Conservation (phyloP, 2,113 vertebrate species). For the Ardeotis arabs region DNA sequence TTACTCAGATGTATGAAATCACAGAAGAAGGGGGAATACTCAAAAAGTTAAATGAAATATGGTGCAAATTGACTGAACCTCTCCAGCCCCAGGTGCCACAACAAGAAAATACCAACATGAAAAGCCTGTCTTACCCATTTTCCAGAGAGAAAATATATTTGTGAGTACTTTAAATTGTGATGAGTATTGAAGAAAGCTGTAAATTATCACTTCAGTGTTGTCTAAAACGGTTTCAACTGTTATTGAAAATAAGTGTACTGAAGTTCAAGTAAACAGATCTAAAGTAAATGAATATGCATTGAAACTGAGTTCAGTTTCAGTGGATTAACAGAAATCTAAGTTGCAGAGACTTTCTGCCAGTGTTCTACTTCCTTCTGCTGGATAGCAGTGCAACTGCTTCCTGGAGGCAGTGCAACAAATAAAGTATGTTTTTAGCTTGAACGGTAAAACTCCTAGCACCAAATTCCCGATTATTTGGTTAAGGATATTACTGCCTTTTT, state of each 20-base stretch:
- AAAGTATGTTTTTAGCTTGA: background rate
- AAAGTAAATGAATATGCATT: background rate
- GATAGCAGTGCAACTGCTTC: background rate
- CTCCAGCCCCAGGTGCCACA: constrained; percentile 88
- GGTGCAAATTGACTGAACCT: constrained; percentile 81
- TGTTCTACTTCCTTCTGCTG: background rate
- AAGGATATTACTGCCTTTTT: background rate
- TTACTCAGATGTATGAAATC: constrained; percentile 86
- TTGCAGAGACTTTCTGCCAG: background rate
- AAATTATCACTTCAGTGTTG: background rate
- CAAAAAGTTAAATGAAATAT: constrained; percentile 77
- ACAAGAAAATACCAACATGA: constrained; percentile 78
- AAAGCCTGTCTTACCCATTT: constrained; percentile 89
- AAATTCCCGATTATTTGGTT: background rate
- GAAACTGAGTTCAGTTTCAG: background rate
- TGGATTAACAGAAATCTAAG: background rate
- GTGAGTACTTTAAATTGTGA: constrained; percentile 78
- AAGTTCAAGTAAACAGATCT: background rate
- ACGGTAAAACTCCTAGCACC: background rate
- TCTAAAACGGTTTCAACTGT: too few relatives aligned
- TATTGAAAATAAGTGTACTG: too few relatives aligned
- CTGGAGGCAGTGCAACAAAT: background rate
- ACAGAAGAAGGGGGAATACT: constrained; percentile 83
- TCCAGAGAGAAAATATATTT: constrained; percentile 95
- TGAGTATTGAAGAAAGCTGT: background rate